These are phyloP conservation scores for Agelas oroides DNA, from an alignment of 37 sponge, comb jelly and placozoan species.

Conservation along the genomic window DNA sequence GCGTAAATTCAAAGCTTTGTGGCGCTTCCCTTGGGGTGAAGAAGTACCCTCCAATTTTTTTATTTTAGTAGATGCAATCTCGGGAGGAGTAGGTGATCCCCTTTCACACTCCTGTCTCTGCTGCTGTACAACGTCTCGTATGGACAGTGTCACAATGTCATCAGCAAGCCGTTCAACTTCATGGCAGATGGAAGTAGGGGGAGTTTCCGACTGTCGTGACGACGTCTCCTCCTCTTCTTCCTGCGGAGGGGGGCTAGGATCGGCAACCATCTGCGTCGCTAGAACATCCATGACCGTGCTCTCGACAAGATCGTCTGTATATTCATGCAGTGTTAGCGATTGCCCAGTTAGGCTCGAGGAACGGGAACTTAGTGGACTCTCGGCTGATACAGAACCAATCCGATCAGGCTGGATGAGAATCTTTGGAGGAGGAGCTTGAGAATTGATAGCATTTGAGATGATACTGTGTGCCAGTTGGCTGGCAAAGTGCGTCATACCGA, in stretches of 20 bases:
- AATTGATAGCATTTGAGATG: slow-evolving; percentile 12
- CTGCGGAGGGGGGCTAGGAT: background rate
- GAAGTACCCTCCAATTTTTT: no score
- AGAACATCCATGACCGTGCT: slow-evolving; percentile 22
- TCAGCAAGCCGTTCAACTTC: background rate
- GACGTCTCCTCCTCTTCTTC: background rate
- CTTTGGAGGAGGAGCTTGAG: background rate
- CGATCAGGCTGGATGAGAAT: slow-evolving; percentile 27
- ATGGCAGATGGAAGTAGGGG: no score
- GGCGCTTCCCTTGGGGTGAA: no score
- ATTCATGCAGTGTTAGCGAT: slow-evolving; percentile 33
- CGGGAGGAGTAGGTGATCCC: no score
- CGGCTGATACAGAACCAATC: background rate
- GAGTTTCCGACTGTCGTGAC: no score
- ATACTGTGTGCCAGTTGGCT: slow-evolving; percentile 10
- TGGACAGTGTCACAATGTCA: background rate
- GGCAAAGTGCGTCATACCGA: background rate
- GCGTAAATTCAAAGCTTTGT: background rate
- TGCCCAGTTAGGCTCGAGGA: slow-evolving; percentile 69
- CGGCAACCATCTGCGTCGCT: background rate
- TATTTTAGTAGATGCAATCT: no score
- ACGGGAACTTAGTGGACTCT: slow-evolving; percentile 32
- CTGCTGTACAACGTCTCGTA: background rate
- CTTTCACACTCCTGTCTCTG: no score
- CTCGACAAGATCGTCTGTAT: slow-evolving; percentile 49